Percentiles rank a stretch among this genome's conserved stretches.
phyloP scores from a whole-genome alignment of 1,140 invertebrate species.

The Lucilia sericata region DNA sequence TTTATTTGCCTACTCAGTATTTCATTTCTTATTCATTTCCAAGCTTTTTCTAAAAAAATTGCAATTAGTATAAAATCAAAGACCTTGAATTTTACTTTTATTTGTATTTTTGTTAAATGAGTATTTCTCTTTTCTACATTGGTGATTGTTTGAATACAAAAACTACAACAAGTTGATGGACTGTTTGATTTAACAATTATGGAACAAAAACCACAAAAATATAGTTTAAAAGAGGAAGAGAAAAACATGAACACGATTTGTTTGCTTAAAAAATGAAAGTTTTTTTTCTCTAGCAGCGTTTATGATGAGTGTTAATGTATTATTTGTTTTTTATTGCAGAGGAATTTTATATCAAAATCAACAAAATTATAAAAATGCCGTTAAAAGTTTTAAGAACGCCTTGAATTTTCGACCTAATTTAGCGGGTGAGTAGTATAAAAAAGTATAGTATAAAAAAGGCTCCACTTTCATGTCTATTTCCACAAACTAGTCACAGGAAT shows the following conservation, averaged over 20 bases:
- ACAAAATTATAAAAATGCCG: constrained; percentile 87
- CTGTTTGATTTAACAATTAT: constrained; percentile 22
- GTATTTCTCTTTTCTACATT: not conserved
- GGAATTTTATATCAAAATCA: constrained; percentile 93
- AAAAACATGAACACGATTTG: constrained; percentile 4
- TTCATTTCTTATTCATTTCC: too few relatives aligned
- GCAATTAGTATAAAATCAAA: constrained; percentile 19
- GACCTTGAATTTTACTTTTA: constrained; percentile 15
- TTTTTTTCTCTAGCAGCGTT: not conserved
- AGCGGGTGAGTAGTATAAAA: constrained; percentile 81
- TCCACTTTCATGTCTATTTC: not conserved
- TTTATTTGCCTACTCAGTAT: not conserved
- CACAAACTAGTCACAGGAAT: not conserved
- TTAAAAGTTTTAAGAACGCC: constrained; percentile 91
- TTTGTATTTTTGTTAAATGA: not conserved
- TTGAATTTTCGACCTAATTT: constrained; percentile 94
- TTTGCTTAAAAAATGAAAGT: not conserved
- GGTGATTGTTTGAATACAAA: not conserved
- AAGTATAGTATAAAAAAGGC: not conserved
- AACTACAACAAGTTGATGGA: not conserved
- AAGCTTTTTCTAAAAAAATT: not conserved
- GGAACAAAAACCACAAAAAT: not conserved
- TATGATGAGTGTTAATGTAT: not conserved
- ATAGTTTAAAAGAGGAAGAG: not conserved
- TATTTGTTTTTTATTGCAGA: constrained; percentile 71